phyloP scores from a whole-genome alignment of 2,888 invertebrate species.

The Leptinotarsa juncta region DNA sequence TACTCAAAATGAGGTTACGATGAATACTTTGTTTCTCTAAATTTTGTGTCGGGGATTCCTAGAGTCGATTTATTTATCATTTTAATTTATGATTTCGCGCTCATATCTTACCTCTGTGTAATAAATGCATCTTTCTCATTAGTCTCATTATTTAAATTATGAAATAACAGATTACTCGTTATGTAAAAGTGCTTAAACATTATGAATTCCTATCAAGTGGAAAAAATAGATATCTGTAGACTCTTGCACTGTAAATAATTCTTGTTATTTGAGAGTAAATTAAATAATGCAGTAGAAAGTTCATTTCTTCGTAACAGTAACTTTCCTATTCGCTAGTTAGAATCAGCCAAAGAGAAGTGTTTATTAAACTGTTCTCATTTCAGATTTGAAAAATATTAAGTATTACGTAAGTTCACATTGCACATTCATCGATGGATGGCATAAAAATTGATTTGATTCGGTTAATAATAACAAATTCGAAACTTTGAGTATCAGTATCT shows the following conservation, averaged over 20 bases:
- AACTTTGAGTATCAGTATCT: too few relatives aligned
- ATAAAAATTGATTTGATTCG: background rate
- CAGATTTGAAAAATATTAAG: background rate
- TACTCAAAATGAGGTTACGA: conserved; percentile 1
- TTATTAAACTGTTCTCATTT: background rate
- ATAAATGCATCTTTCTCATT: background rate
- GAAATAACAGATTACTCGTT: conserved; percentile 4
- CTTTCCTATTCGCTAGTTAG: background rate
- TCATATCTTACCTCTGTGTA: background rate
- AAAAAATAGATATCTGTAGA: conserved; percentile 1
- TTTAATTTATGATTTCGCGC: background rate
- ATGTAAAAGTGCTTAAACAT: background rate
- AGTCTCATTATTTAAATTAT: background rate
- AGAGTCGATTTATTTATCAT: conserved; percentile 4
- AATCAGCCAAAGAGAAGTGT: background rate
- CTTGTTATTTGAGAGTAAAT: conserved; percentile 6
- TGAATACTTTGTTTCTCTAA: background rate
- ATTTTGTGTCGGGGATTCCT: conserved; percentile 8
- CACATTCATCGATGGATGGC: background rate
- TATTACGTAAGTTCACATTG: background rate
- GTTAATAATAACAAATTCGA: too few relatives aligned
- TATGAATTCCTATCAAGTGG: conserved; percentile 10
- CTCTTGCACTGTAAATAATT: background rate
- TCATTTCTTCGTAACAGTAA: conserved; percentile 10
- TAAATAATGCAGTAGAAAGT: conserved; percentile 13